Evolutionary conservation across 1,140 invertebrate genomes (phyloP), one percentile per base, ranked within the genome.

Genomic region (Aphelinus atriplicis): DNA sequence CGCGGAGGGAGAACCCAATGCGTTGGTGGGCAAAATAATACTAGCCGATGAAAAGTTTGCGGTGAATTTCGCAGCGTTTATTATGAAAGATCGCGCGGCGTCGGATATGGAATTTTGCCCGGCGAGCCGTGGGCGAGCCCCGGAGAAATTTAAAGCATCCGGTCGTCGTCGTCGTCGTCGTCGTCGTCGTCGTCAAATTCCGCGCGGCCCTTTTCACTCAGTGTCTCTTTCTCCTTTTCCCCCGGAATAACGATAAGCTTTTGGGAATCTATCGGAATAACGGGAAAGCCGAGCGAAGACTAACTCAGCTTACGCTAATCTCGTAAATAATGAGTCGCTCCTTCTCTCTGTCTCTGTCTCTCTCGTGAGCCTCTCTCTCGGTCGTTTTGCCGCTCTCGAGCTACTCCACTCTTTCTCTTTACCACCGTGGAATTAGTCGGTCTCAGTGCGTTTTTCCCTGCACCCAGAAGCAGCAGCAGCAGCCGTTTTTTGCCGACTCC

Each of bases 291-390:
- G 42, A 71, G 66, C 53, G 73, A 70, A 65, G 65, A 77, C 67
- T 66, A 73, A 64, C 67, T 65, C 64, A 56, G 76, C 71, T 73
- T 77, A 72, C 50, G 62, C 62, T 77, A 77, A 77, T 77, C 76
- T 74, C 65, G 61, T 77, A 77, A 77, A 77, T 77, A 77, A 77
- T 74, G 76, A 73, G 67, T 5, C 42, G 1, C 26, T 60, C 48
- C 10, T 4, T 62, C 50, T 63, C n/a, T 43, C 61, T 56, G 47
- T 58, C 26, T 46, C 9, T 51, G n/a, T 42, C 4, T 42, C 26
- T 55, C 26, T 65, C 48, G 26, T 26, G 26, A 1, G 9, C 45
- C 4, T 50, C 46, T 56, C n/a, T 3, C 10, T 9, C 10, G 50
- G 5, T 71, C 45, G 64, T 50, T 62, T 55, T 58, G 26, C 26